Conservation (phyloP, 2,113 vertebrate species). For the Xenopus laevis region DNA sequence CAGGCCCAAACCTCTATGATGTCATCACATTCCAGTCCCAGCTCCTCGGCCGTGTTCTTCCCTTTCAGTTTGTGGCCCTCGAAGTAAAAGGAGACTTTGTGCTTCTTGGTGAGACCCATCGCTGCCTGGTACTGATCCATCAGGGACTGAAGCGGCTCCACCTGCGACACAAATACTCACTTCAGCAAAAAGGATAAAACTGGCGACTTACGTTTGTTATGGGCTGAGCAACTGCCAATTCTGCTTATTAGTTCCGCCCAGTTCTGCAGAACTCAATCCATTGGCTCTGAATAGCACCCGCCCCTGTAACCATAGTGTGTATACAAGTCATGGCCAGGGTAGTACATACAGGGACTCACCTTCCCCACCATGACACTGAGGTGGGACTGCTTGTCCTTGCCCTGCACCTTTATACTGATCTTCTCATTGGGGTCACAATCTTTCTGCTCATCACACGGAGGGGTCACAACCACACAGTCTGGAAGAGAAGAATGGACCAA, state of each 20-base stretch:
- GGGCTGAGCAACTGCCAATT: no score
- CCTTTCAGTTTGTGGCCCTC: constrained; percentile 30
- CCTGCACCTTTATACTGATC: constrained; percentile 31
- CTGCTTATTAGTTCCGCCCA: no score
- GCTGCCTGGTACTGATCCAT: constrained; percentile 30
- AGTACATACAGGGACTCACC: constrained; percentile 23
- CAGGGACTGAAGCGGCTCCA: constrained; percentile 18
- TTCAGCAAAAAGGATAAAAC: no score
- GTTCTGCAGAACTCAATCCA: no score
- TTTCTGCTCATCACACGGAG: background rate
- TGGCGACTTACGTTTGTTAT: no score
- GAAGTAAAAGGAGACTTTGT: constrained; percentile 27
- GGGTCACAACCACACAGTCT: constrained; percentile 24
- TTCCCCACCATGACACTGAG: constrained; percentile 19
- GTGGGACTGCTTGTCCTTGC: constrained; percentile 26
- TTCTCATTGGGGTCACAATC: background rate
- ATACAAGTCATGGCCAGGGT: no score
- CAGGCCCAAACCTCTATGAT: constrained; percentile 35
- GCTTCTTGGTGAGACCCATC: constrained; percentile 18
- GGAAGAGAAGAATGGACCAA: background rate
- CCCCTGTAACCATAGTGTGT: no score
- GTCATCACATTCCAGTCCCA: constrained; percentile 33
- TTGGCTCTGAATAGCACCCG: no score
- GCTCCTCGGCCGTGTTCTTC: constrained; percentile 17
- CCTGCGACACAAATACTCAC: background rate